A percentile compares a stretch with the other conserved stretches of the same genome.
These are phyloP conservation scores for Sebastes miniatus DNA, from an alignment of 2,797 vertebrate genomes.

Conservation along the genomic window DNA sequence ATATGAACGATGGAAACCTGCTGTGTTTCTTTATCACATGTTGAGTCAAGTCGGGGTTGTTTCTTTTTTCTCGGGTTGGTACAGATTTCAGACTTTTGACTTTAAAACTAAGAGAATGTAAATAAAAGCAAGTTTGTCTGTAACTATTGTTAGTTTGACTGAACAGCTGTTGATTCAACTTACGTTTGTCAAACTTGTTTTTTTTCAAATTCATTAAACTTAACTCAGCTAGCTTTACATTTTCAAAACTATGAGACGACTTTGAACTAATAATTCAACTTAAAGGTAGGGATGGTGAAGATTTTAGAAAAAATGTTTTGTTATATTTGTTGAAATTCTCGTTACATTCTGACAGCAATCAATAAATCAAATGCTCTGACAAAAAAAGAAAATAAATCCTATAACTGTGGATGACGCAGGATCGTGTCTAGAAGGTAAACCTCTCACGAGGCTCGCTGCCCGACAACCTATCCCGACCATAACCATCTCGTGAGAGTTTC, in stretches of 20 bases:
- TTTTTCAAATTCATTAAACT: too few relatives aligned
- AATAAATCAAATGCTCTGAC: too few relatives aligned
- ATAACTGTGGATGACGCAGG: too few relatives aligned
- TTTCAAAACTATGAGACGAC: background rate
- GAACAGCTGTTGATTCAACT: background rate
- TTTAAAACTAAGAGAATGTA: background rate
- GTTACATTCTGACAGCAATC: too few relatives aligned
- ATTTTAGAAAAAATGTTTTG: too few relatives aligned
- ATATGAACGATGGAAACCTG: background rate
- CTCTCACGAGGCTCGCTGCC: too few relatives aligned
- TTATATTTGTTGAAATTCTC: too few relatives aligned
- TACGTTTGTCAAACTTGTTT: background rate
- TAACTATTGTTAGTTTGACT: background rate
- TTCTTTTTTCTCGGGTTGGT: background rate
- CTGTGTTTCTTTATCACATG: background rate
- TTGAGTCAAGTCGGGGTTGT: background rate
- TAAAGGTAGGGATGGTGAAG: background rate
- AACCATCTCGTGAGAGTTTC: too few relatives aligned
- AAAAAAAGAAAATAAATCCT: rapidly evolving
- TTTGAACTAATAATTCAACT: background rate
- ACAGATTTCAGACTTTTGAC: background rate
- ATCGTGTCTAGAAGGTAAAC: too few relatives aligned
- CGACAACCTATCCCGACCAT: too few relatives aligned
- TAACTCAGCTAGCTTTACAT: background rate
- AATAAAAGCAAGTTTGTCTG: background rate